Evolutionary conservation across 2,797 vertebrate genomes (phyloP), one percentile per base, ranked within the genome.

Genomic region (Sebastes hubbsi): DNA sequence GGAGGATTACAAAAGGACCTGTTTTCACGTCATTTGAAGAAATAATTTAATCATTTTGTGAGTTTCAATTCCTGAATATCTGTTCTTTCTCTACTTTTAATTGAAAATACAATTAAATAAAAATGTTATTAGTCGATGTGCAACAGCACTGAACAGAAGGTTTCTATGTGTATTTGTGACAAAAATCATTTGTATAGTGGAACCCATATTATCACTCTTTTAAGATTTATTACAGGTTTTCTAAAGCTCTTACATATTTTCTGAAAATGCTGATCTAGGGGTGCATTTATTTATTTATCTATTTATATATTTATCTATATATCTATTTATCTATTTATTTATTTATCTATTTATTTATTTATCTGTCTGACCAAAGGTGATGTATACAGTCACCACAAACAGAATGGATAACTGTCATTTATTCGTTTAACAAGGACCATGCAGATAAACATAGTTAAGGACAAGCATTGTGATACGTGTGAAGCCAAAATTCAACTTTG

Each of bases 1-100:
- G 55, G n/a, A 34, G 25, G 30, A 54, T 56, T 38, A 38, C 36
- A 38, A 38, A 29, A 59, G 14, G 16, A 96, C 91, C 92, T 60
- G 14, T 42, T 64, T 49, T 38, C 4, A 38, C 3, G 1, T 34
- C 10, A 46, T 62, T 46, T 29, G 4, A 56, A 61, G 24, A 67
- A 34, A 18, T 12, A 58, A 36, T 42, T 42, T 1, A 42, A 42
- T 3, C 14, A 36, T 12, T n/a, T 25, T 4, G 0, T 29, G 14
- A 27, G 52, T 36, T 36, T 60, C 3, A 58, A 0, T 8, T 62
- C 24, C 4, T 5, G 36, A 29, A 42, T 56, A 54, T 29, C 6
- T 1, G 5, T 24, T 32, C 3, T 72, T 52, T 20, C 14, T 36
- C 11, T 36, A 6, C 6, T 64, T 42, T 22, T 42, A 46, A 46